Base-by-base conservation (phyloP, 2,888 invertebrate species). In the Drosophila algonquin region DNA sequence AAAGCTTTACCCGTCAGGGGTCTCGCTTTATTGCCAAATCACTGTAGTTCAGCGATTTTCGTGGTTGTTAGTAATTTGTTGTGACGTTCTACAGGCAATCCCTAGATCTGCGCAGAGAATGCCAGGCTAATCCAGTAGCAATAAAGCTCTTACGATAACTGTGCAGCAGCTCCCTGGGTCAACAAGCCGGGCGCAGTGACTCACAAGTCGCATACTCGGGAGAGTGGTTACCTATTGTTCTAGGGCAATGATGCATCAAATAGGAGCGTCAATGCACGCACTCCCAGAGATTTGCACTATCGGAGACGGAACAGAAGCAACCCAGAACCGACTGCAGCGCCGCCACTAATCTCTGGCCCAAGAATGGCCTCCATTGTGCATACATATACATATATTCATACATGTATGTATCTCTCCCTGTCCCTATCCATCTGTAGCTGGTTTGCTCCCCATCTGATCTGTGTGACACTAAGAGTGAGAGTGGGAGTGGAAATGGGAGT, bases 291-390 rank as follows among this genome's bases (percentile, higher is more conserved):
- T 82, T 87, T 54, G 83, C 83, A 80, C 64, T 87, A 84, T 84
- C 76, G 24, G 55, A n/a, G n/a, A 30, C 46, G 35, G 30, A 30
- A 30, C 30, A 8, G 30, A 30, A 8, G 8, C 30, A 30, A 6
- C 24, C 24, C 21, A 18, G 30, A 21, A n/a, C 44, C 18, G 68
- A 56, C 50, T 56, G 56, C 32, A 76, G 71, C 64, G 76, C 69
- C 70, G 76, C 69, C 70, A 57, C 52, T 56, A 53, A 61, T 57
- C 70, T 59, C 61, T 52, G 45, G 53, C 48, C 30, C 68, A 85
- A 87, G 86, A 84, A 84, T 82, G 88, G 83, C 63, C 72, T 58
- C 54, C 88, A 82, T 87, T 84, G 83, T 82, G 30, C 30, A 8
- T 2, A 30, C 30, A 7, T 6, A 27, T 27, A 6, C 6, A 6